Evolutionary conservation across 2,888 invertebrate species (phyloP).

Genomic region (Tetranychus piercei): DNA sequence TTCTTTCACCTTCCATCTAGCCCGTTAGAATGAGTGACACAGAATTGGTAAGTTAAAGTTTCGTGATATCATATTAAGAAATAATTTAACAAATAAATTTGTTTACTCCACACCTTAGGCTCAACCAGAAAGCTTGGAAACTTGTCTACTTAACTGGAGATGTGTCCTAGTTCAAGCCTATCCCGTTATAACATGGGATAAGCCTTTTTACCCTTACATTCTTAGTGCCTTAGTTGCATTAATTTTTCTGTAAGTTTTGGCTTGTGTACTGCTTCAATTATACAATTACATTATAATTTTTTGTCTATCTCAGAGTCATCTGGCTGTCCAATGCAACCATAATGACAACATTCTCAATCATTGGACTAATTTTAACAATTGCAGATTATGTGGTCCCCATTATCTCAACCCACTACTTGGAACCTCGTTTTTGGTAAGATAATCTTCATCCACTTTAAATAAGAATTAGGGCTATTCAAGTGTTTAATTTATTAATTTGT

Average conservation of each 20-base stretch:
- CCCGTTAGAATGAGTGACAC: too few species aligned
- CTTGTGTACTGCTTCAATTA: too few species aligned
- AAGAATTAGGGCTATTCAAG: too few species aligned
- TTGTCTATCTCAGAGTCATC: conserved; percentile 38
- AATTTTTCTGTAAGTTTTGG: conserved; percentile 26
- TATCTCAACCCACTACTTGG: conserved; percentile 37
- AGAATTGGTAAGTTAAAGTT: too few species aligned
- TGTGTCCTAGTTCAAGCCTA: conserved; percentile 1
- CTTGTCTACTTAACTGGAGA: background rate
- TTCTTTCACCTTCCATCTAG: too few species aligned
- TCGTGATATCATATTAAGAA: too few species aligned
- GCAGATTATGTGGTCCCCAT: conserved; percentile 61
- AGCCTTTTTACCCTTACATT: conserved; percentile 61
- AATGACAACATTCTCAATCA: conserved; percentile 49
- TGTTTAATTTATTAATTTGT: background rate
- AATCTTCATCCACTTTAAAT: background rate
- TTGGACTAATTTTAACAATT: conserved; percentile 49
- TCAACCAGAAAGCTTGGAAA: background rate
- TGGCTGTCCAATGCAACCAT: conserved; percentile 66
- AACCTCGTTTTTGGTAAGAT: background rate
- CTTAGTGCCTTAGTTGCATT: conserved; percentile 44
- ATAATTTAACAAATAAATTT: background rate
- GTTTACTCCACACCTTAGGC: background rate
- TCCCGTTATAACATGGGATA: conserved; percentile 46
- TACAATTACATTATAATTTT: background rate